Evolutionary conservation across 2,888 invertebrate species (phyloP), one percentile per base, ranked within the genome.

Genomic region (Tetragonula carbonaria): DNA sequence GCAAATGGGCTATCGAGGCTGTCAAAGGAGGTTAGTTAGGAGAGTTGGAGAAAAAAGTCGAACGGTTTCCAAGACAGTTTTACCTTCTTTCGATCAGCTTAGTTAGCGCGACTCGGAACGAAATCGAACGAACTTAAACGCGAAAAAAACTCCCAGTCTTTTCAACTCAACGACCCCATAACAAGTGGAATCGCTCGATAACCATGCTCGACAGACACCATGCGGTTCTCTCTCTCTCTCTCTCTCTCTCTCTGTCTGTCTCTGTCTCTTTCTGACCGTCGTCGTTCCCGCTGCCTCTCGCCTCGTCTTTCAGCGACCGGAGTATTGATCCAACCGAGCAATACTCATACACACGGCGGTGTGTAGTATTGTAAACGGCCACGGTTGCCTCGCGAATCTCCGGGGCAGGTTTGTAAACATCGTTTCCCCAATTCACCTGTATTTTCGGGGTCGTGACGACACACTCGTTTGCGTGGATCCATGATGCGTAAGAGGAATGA

Each of bases 261-360:
- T 38, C 8, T 38, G 6, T 6, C 38, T 6, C 63, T 74, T 57
- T 50, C n/a, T 11, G 33, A 14, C 57, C 16, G 57, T 38, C 50
- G 18, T 45, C 28, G 14, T 74, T 72, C n/a, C 68, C n/a, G 63
- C 72, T 70, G 45, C 57, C 77, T 76, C 78, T 79, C 63, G 62
- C 85, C 66, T 79, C 73, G 80, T 75, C 84, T 84, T 77, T 71
- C 83, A 71, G 74, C 66, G 78, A 51, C 79, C 73, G 65, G 53
- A 71, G 80, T 87, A 87, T 87, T 87, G 87, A 87, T 87, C 87
- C 74, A 65, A 62, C 74, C 65, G 63, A 59, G 79, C 84, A 82
- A 80, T 82, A 76, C 75, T 73, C 85, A 87, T 85, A 63, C 72
- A 75, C 78, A 33, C 21, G 38, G 65, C 38, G 72, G 74, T 65